Evolutionary conservation across 2,797 vertebrate genomes (phyloP).

Genomic region (Schizothorax lantsangensis): DNA sequence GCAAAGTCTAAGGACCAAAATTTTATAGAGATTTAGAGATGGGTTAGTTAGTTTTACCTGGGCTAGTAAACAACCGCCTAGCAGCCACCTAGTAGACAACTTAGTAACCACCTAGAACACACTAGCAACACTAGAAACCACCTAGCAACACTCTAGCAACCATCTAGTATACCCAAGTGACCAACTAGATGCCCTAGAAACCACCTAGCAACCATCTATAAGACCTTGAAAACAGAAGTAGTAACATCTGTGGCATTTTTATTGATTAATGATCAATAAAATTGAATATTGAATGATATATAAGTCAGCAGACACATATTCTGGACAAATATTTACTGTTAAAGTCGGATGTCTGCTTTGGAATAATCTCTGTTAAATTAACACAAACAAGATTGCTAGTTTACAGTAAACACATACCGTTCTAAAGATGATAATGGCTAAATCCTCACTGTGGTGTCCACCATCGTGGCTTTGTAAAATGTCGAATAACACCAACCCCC

Average conservation of each 20-base stretch:
- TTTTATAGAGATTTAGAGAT: too few species aligned
- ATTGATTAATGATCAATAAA: too few species aligned
- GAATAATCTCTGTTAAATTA: conserved; percentile 16
- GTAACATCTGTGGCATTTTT: too few species aligned
- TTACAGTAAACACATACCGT: conserved; percentile 31
- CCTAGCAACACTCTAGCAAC: not conserved
- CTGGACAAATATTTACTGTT: not conserved
- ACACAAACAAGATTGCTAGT: conserved; percentile 12
- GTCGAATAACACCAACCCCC: not conserved
- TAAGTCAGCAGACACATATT: not conserved
- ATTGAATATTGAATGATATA: too few species aligned
- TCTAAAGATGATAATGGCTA: not conserved
- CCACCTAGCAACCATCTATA: not conserved
- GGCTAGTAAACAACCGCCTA: too few species aligned
- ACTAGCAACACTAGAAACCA: not conserved
- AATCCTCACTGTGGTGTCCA: not conserved
- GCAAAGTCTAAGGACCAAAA: too few species aligned
- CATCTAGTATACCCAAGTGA: not conserved
- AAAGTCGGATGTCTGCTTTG: not conserved
- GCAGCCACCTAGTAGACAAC: too few species aligned
- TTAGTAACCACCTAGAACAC: not conserved
- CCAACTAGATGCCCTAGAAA: not conserved
- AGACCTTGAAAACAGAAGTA: not conserved
- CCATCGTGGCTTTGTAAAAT: not conserved
- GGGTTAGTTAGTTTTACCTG: too few species aligned